Evolutionary conservation across 2,888 invertebrate species (phyloP), one percentile per base, ranked within the genome.

Genomic region (Adelphocoris suturalis): DNA sequence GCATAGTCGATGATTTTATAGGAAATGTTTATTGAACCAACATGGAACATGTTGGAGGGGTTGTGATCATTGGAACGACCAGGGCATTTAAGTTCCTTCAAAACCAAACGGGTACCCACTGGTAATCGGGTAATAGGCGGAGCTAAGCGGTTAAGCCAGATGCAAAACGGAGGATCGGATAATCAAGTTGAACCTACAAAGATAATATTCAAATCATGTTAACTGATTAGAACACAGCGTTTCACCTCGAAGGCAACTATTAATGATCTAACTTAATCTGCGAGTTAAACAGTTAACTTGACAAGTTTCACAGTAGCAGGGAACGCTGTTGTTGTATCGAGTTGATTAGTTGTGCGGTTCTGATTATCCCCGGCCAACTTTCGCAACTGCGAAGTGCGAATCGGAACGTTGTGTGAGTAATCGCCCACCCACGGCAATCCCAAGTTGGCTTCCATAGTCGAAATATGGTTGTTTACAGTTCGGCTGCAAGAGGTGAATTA

Each of bases 251-350:
- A 68, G 23, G 68, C 23, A 68, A 68, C 68, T 68, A 68, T 27
- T 68, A 68, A 68, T 23, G 68, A 68, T 68, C 68, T 68, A 68
- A 68, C 68, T 68, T 68, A 68, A 68, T 68, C 68, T 23, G 13
- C 68, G 23, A 23, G 68, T 68, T 68, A 68, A 68, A 68, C 68
- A 68, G 68, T 68, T 68, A 68, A 68, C 68, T 68, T 68, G 68
- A 68, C 68, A 68, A 68, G 68, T 68, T 68, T 68, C 68, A 11
- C 68, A 23, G 52, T 14, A 52, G 52, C 52, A 52, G 52, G 1
- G 16, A 13, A 68, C 68, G 11, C 23, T 23, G 57, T 68, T 68
- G 68, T 68, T 23, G 19, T 68, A 68, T 68, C 23, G 68, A 68
- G 68, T 68, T 68, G 68, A 68, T 68, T 68, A 68, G 68, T 68